Base-by-base conservation (phyloP, 1,140 invertebrate genomes). In the Zaprionus tsacasi region DNA sequence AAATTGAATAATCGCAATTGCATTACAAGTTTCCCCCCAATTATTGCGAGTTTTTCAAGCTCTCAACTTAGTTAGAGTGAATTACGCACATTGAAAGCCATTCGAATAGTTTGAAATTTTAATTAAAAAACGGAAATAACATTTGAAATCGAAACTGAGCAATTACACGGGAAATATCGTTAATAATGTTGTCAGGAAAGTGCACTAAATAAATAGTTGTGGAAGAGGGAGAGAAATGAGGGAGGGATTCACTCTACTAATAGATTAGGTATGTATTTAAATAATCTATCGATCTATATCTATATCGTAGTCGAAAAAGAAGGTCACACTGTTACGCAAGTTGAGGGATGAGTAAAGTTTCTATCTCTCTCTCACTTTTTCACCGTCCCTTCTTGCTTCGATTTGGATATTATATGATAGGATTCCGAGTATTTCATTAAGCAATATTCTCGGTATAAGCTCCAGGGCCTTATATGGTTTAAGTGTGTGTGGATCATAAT, bases 21-120 rank as follows among this genome's bases (percentile, higher is more conserved):
- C 58, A 70, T 57, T 63, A 57, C 45, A 69, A 70, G 48, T 12
- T 63, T 36, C 38, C 13, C 33, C 33, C 35, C 35, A 52, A 48
- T 56, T 69, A 68, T 56, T 2, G 7, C 15, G 30, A 55, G 69
- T 58, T 65, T 48, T 57, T n/a, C 36, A 74, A 76, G 79, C 82
- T 87, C 68, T 45, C 56, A 68, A 79, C 82, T 82, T 72, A 68
- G 52, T 87, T 67, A 17, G 81, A 76, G 66, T 72, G 58, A 82
- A 72, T 82, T 76, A 76, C 69, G 52, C 57, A 82, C 40, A 85
- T 78, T 66, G 7, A 65, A 52, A 27, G 33, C 43, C 45, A n/a
- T 52, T 25, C 36, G 8, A 70, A 54, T 43, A 35, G 48, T 56
- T 50, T 15, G 7, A 12, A 33, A 6, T 58, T 70, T 82, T 70